These are phyloP conservation scores for Neodon shergylaensis DNA, from an alignment of 2,113 vertebrate genomes.

Conservation along the genomic window DNA sequence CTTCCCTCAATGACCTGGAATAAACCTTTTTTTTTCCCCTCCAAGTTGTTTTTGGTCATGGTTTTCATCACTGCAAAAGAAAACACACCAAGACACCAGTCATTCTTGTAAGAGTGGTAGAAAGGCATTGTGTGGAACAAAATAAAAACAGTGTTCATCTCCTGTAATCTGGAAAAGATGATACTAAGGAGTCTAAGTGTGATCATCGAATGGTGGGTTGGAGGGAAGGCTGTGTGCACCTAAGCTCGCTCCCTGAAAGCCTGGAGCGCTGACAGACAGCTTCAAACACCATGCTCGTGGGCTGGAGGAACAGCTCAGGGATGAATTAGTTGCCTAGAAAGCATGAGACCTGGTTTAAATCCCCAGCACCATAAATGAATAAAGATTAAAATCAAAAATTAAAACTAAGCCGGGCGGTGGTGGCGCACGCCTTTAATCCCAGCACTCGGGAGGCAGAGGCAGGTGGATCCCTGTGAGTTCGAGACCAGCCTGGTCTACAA, in stretches of 20 bases:
- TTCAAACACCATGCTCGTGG: neutral
- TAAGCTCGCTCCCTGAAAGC: neutral
- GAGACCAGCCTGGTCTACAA: too few species aligned
- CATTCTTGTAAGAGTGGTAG: neutral
- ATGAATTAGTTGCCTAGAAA: neutral
- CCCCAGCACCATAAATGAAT: neutral
- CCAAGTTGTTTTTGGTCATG: neutral
- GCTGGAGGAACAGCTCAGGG: neutral
- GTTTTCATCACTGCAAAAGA: neutral
- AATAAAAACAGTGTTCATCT: neutral
- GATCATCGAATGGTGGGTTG: neutral
- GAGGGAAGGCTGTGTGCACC: neutral
- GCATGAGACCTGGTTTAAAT: neutral
- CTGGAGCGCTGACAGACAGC: neutral
- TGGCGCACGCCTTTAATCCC: too few species aligned
- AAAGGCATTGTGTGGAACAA: constrained; percentile 8
- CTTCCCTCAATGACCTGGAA: neutral
- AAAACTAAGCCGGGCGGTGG: too few species aligned
- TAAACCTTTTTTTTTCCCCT: neutral
- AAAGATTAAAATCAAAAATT: neutral
- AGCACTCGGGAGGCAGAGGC: too few species aligned
- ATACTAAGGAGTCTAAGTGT: neutral
- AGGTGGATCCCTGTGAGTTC: too few species aligned
- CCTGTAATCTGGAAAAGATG: neutral
- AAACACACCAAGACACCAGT: neutral